phyloP scores from a whole-genome alignment of 2,113 vertebrate species.

The Chloropsis hardwickii region DNA sequence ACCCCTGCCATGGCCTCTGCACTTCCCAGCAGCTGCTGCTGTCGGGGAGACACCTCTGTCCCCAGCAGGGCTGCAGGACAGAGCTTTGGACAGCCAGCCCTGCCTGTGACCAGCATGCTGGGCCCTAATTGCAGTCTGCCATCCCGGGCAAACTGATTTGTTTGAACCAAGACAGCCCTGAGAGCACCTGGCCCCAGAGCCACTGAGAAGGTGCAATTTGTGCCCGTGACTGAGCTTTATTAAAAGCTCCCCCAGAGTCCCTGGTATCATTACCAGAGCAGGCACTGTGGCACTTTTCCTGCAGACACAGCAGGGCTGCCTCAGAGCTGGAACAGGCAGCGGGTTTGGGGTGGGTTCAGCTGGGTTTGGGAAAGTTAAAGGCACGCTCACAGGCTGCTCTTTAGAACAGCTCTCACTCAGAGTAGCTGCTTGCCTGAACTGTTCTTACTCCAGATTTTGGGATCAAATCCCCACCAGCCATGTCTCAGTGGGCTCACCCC shows the following conservation, averaged over 20 bases:
- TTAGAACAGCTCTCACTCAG: neutral
- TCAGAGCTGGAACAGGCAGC: neutral
- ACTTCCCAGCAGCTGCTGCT: neutral
- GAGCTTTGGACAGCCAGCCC: neutral
- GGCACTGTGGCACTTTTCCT: neutral
- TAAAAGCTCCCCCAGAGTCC: neutral
- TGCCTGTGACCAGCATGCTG: neutral
- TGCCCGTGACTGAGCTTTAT: neutral
- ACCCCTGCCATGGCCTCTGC: neutral
- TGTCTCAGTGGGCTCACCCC: neutral
- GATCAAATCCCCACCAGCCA: neutral
- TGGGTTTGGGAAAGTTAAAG: neutral
- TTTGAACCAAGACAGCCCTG: neutral
- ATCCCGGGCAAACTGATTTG: neutral
- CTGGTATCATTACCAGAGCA: neutral
- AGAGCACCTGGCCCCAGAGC: neutral
- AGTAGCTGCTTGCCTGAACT: neutral
- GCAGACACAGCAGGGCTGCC: neutral
- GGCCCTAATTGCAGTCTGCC: neutral
- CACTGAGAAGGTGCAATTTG: neutral
- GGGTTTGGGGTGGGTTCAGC: rapidly evolving
- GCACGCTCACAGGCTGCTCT: neutral
- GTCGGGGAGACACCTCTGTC: neutral
- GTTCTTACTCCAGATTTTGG: neutral
- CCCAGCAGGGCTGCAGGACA: neutral